Percentiles rank a stretch among this genome's conserved stretches.
Conservation (phyloP, 2,888 invertebrate genomes). For the Coleophora flavipennella region DNA sequence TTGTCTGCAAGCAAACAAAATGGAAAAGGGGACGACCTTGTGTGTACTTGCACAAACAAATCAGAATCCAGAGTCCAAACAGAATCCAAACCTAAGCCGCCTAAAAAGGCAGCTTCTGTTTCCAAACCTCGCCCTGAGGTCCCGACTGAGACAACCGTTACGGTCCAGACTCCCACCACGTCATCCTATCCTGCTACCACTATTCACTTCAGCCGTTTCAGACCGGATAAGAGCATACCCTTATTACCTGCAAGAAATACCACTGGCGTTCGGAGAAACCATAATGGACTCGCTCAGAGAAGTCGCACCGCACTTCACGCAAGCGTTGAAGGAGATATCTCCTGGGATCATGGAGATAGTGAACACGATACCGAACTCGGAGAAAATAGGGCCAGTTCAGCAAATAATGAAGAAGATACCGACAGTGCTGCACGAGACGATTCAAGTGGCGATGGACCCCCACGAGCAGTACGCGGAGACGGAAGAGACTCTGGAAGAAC, state of each 20-base stretch:
- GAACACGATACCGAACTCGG: conserved; percentile 49
- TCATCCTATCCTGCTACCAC: conserved; percentile 49
- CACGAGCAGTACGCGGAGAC: conserved; percentile 29
- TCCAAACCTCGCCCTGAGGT: conserved; percentile 39
- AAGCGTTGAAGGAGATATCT: conserved; percentile 57
- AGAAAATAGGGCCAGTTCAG: conserved; percentile 42
- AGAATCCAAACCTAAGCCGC: conserved; percentile 30
- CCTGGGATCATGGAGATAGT: conserved; percentile 62
- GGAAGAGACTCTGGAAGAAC: conserved; percentile 30
- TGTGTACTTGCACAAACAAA: conserved; percentile 29
- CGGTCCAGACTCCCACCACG: conserved; percentile 43
- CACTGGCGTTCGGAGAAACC: conserved; percentile 57
- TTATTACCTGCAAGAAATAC: conserved; percentile 64
- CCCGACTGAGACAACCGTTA: conserved; percentile 31
- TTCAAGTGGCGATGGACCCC: conserved; percentile 42
- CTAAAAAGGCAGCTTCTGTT: conserved; percentile 50
- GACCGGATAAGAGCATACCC: conserved; percentile 63
- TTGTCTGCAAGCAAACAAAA: too few relatives aligned
- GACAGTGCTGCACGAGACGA: conserved; percentile 52
- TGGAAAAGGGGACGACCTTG: conserved; percentile 22
- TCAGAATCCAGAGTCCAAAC: conserved; percentile 15
- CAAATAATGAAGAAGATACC: conserved; percentile 54
- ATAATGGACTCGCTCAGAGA: conserved; percentile 60
- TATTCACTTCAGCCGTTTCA: conserved; percentile 56
- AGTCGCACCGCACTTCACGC: conserved; percentile 60